phyloP scores from a whole-genome alignment of 2,113 vertebrate species.

The Microtus montanus region DNA sequence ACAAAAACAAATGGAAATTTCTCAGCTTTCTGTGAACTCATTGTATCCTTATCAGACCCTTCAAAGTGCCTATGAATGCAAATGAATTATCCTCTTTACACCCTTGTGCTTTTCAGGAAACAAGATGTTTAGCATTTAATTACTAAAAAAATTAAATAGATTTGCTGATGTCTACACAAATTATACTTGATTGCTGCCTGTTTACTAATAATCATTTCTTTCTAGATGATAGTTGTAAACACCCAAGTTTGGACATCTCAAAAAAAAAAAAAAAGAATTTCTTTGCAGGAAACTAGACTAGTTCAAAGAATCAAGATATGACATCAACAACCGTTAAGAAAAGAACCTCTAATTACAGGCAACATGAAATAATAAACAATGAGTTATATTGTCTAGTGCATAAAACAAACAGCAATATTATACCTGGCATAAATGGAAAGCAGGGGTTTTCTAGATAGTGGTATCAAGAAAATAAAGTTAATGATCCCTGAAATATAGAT shows the following conservation, averaged over 20 bases:
- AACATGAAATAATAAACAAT: not conserved
- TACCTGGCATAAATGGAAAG: not conserved
- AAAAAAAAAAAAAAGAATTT: constrained; percentile 15
- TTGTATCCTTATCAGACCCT: not conserved
- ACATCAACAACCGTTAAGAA: not conserved
- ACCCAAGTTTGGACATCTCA: not conserved
- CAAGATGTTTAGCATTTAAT: constrained; percentile 24
- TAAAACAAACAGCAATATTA: not conserved
- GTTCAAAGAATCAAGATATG: not conserved
- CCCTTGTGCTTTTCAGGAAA: not conserved
- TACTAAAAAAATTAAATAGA: not conserved
- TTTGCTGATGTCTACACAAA: not conserved
- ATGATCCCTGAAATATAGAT: not conserved
- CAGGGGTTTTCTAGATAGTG: not conserved
- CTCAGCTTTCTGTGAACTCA: not conserved
- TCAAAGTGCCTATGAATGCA: not conserved
- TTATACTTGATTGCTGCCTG: not conserved
- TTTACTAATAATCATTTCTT: constrained; percentile 9
- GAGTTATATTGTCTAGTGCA: not conserved
- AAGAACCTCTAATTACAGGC: not conserved
- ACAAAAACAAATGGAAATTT: not conserved
- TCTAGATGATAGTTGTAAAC: not conserved
- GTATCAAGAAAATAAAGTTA: not conserved
- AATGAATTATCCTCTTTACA: not conserved
- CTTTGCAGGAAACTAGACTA: not conserved